Evolutionary conservation across 2,888 invertebrate species (phyloP).

Genomic region (Elegia similella): DNA sequence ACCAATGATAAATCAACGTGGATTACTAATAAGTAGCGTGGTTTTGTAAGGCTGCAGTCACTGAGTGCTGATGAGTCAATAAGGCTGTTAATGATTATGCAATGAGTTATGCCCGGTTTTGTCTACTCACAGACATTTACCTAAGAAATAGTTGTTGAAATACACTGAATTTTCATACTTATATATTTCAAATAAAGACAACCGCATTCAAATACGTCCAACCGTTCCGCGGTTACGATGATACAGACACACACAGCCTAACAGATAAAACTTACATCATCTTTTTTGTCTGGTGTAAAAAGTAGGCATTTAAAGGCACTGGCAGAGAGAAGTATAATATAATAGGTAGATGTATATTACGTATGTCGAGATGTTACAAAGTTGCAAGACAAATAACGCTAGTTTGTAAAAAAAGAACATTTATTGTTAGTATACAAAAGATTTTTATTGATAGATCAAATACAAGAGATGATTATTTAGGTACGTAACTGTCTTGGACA

Average conservation of each 20-base stretch:
- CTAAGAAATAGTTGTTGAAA: neutral
- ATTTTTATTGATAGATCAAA: neutral
- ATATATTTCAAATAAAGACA: too few relatives aligned
- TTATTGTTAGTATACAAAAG: neutral
- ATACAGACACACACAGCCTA: too few relatives aligned
- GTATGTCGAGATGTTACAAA: too few relatives aligned
- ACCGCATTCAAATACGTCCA: too few relatives aligned
- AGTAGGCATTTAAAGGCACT: too few relatives aligned
- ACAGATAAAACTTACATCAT: too few relatives aligned
- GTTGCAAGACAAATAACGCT: neutral
- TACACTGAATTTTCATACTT: too few relatives aligned
- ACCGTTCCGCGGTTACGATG: too few relatives aligned
- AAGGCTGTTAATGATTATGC: neutral
- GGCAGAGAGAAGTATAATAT: too few relatives aligned
- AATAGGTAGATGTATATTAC: too few relatives aligned
- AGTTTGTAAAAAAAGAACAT: neutral
- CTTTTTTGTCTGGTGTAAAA: too few relatives aligned
- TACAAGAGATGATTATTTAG: neutral
- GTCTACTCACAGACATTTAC: neutral
- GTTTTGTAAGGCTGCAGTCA: neutral
- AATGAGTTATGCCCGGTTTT: neutral
- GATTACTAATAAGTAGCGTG: neutral
- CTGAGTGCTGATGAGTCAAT: neutral
- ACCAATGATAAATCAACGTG: neutral
- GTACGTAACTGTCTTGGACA: neutral